phyloP scores from a whole-genome alignment of 1,140 invertebrate genomes.

The Drosophila elegans region DNA sequence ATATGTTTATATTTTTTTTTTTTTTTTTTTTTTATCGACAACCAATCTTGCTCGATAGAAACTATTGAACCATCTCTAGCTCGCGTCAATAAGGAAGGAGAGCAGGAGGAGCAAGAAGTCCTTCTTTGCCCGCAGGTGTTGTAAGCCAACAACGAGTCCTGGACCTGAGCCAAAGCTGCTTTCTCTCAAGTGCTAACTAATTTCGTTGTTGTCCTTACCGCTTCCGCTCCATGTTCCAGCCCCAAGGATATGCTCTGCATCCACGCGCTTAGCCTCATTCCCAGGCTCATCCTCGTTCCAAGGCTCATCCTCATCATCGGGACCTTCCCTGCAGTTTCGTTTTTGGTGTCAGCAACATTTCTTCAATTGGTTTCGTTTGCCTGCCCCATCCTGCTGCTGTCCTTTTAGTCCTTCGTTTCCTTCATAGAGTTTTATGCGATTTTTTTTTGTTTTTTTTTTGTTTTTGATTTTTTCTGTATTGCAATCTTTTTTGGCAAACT shows the following conservation, averaged over 20 bases:
- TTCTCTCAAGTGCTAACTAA: constrained; percentile 78
- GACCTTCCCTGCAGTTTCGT: constrained; percentile 65
- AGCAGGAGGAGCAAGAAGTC: constrained; percentile 12
- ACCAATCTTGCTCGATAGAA: not conserved
- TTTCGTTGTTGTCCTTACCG: constrained; percentile 67
- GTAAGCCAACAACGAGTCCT: constrained; percentile 73
- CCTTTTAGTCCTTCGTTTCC: constrained; percentile 35
- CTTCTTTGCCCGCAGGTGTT: constrained; percentile 72
- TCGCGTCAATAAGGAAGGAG: constrained; percentile 20
- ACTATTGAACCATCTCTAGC: constrained; percentile 22
- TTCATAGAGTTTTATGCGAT: constrained; percentile 46
- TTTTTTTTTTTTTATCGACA: too few species aligned
- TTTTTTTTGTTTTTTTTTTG: constrained; percentile 19
- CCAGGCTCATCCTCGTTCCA: constrained; percentile 40
- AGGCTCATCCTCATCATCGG: constrained; percentile 35
- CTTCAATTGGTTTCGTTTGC: constrained; percentile 78
- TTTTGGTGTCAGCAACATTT: constrained; percentile 79
- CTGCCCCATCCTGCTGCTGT: constrained; percentile 12
- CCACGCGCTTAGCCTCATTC: constrained; percentile 46
- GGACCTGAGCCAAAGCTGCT: constrained; percentile 71
- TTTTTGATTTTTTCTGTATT: constrained; percentile 15
- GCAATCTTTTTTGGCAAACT: constrained; percentile 52
- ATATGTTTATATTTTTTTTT: too few species aligned
- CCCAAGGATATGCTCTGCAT: constrained; percentile 9
- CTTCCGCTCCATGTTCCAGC: constrained; percentile 2